A percentile compares a stretch with the other conserved stretches of the same genome.
Evolutionary conservation across 2,797 vertebrate species (phyloP).

Genomic region (Schizopygopsis pylzovi): DNA sequence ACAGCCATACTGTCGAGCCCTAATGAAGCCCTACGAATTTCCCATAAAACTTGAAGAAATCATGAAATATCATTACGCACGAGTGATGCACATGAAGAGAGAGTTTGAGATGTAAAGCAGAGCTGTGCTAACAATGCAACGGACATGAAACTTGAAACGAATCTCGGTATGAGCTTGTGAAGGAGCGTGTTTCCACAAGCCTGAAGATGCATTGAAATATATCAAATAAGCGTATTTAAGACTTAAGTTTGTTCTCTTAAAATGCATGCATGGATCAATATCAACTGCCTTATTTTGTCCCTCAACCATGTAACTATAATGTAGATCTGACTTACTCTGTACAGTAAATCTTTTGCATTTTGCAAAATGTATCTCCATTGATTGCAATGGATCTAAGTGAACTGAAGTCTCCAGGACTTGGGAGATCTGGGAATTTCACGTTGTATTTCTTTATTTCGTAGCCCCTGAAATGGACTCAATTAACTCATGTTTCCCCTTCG

Average conservation of each 20-base stretch:
- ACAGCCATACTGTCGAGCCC: neutral
- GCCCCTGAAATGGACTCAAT: conserved; percentile 52
- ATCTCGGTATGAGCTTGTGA: conserved; percentile 20
- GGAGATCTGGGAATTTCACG: conserved; percentile 60
- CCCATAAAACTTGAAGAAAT: neutral
- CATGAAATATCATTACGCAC: conserved; percentile 5
- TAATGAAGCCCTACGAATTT: neutral
- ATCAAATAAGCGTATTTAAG: conserved; percentile 66
- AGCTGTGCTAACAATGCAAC: neutral
- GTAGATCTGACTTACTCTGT: conserved; percentile 71
- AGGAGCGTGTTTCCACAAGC: conserved; percentile 66
- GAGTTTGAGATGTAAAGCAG: neutral
- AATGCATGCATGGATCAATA: conserved; percentile 78
- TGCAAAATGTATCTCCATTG: conserved; percentile 83
- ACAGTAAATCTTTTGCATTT: conserved; percentile 78
- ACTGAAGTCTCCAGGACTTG: conserved; percentile 68
- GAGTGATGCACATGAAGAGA: conserved; percentile 12
- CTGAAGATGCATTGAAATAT: conserved; percentile 64
- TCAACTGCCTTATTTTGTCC: conserved; percentile 75
- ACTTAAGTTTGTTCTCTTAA: conserved; percentile 67
- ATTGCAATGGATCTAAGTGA: conserved; percentile 79
- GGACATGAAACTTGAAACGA: conserved; percentile 10
- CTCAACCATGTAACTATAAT: conserved; percentile 69
- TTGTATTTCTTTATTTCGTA: conserved; percentile 64
- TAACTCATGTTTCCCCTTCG: conserved; percentile 38